These are phyloP conservation scores for Meloidogyne exigua DNA, from an alignment of 1,140 invertebrate species.

Conservation along the genomic window DNA sequence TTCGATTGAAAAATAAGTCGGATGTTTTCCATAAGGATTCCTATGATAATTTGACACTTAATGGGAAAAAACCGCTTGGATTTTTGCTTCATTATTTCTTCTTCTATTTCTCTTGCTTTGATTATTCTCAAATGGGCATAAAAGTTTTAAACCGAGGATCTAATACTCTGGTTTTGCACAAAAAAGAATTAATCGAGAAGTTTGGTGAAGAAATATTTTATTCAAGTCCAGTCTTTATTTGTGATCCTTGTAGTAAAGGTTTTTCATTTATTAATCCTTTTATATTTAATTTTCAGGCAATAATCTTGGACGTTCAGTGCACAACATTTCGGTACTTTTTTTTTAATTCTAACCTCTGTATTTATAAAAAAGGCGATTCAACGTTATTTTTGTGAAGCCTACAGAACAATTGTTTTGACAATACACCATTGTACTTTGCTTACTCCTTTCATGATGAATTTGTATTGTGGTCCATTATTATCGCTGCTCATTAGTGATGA, in stretches of 20 bases:
- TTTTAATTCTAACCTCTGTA: not conserved
- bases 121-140: constrained; percentile 26
- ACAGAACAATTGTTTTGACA: constrained; percentile 9
- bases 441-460: not conserved
- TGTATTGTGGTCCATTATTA: constrained; percentile 33
- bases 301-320: constrained; percentile 39
- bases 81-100: constrained; percentile 30
- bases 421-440: constrained; percentile 16
- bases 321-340: constrained; percentile 34
- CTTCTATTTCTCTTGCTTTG: constrained; percentile 26
- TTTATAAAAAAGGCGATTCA: constrained; percentile 24
- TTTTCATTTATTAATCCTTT: not conserved
- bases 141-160: not conserved
- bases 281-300: constrained; percentile 38
- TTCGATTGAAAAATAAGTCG: constrained; percentile 12
- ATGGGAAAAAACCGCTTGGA: constrained; percentile 19
- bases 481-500: constrained; percentile 25
- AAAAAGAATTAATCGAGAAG: constrained; percentile 5
- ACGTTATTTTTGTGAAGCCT: constrained; percentile 26
- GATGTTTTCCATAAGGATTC: not conserved
- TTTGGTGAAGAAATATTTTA: constrained; percentile 17
- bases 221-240: constrained; percentile 20
- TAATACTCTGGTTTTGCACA: not conserved
- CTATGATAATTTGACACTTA: constrained; percentile 1
- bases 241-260: constrained; percentile 24